A percentile compares a stretch with the other conserved stretches of the same genome.
Conservation (phyloP, 2,888 invertebrate species). For the Saturnia pavonia region DNA sequence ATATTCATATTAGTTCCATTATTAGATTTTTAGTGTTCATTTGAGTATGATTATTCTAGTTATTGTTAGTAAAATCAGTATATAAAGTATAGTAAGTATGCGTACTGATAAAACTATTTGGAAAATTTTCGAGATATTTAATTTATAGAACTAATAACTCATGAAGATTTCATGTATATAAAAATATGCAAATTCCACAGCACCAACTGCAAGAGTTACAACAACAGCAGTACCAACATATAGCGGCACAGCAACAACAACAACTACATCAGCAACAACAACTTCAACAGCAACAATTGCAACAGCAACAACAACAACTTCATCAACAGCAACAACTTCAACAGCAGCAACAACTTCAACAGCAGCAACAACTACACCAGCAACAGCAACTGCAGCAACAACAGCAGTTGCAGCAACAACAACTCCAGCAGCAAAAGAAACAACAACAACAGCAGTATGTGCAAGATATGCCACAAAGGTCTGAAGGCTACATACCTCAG, state of each 20-base stretch:
- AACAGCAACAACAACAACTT: constrained; percentile 49
- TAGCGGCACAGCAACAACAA: constrained; percentile 50
- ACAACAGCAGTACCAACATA: constrained; percentile 52
- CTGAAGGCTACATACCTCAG: constrained; percentile 44
- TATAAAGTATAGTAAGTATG: neutral
- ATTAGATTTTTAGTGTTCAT: neutral
- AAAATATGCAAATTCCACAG: constrained; percentile 33
- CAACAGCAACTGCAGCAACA: constrained; percentile 60
- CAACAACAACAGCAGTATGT: constrained; percentile 56
- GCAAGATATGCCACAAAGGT: constrained; percentile 60
- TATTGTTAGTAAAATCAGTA: neutral
- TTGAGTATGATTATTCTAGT: neutral
- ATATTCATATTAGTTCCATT: neutral
- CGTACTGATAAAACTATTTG: neutral
- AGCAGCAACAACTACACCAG: constrained; percentile 55
- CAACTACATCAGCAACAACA: constrained; percentile 56
- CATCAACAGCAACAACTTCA: constrained; percentile 57
- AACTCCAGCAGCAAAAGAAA: constrained; percentile 52
- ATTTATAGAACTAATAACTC: neutral
- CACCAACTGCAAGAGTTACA: constrained; percentile 65
- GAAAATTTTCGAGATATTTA: neutral
- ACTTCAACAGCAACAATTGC: constrained; percentile 61
- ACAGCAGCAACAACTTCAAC: constrained; percentile 54
- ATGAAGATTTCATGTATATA: neutral
- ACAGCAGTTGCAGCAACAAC: constrained; percentile 51